Conservation (phyloP, 2,797 vertebrate species). For the Enteromius fasciolatus region DNA sequence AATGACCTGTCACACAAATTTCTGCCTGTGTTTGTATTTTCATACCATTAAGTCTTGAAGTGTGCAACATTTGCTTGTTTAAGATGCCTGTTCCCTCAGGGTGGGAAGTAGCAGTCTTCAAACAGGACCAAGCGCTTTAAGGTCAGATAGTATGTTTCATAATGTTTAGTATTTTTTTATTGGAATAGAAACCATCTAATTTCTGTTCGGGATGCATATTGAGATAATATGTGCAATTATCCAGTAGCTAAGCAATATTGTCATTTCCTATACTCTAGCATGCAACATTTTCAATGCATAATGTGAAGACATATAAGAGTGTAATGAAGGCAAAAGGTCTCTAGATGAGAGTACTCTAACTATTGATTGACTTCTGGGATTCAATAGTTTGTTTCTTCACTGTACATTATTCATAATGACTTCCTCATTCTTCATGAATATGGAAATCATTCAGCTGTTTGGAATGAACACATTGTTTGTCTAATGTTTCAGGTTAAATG, state of each 20-base stretch:
- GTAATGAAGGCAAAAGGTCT: constrained; percentile 10
- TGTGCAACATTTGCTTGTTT: constrained; percentile 10
- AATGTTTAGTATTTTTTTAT: neutral
- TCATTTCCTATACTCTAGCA: constrained; percentile 12
- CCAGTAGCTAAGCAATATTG: constrained; percentile 6
- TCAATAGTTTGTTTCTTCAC: constrained; percentile 1
- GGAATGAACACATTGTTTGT: constrained; percentile 13
- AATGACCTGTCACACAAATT: constrained; percentile 18
- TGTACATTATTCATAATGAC: constrained; percentile 10
- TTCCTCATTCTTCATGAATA: constrained; percentile 5
- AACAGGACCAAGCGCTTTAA: neutral
- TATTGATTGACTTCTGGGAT: constrained; percentile 22
- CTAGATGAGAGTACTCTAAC: constrained; percentile 21
- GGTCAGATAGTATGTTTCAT: neutral
- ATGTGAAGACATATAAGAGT: constrained; percentile 21
- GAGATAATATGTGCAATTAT: neutral
- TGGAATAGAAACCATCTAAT: neutral
- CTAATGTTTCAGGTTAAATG: neutral
- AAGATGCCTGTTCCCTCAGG: neutral
- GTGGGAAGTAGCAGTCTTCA: neutral
- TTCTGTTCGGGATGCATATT: neutral
- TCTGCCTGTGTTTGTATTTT: constrained; percentile 23
- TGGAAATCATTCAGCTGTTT: constrained; percentile 26
- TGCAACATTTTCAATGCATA: constrained; percentile 23
- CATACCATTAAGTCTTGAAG: constrained; percentile 10